A percentile compares a stretch with the other conserved stretches of the same genome.
phyloP scores from a whole-genome alignment of 2,888 invertebrate genomes.

The Myathropa florea region DNA sequence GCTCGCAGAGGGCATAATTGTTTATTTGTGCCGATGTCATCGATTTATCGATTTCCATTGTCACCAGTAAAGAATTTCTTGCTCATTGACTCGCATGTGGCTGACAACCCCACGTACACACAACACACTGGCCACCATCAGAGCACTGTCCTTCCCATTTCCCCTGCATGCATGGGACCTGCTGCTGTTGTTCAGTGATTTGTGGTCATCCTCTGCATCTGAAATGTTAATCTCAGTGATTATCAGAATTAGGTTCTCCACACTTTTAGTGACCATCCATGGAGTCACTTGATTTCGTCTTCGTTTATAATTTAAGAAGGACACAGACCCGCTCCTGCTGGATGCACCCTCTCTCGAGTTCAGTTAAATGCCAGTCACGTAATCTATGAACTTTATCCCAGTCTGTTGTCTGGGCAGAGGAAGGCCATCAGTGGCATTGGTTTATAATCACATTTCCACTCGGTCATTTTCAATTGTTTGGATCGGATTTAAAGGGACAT shows the following conservation, averaged over 20 bases:
- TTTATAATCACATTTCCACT: conserved; percentile 53
- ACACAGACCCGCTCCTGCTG: neutral
- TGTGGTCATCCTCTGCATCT: conserved; percentile 37
- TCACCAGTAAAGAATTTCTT: conserved; percentile 60
- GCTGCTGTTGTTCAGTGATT: conserved; percentile 31
- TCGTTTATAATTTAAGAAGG: conserved; percentile 50
- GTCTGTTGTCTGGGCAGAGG: neutral
- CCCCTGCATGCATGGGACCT: neutral
- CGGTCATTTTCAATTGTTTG: conserved; percentile 62
- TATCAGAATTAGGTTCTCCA: conserved; percentile 61
- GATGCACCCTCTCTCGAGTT: conserved; percentile 11
- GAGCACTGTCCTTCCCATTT: too few species aligned
- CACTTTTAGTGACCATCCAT: conserved; percentile 49
- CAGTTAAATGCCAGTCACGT: conserved; percentile 58
- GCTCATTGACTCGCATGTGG: conserved; percentile 35
- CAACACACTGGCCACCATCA: too few species aligned
- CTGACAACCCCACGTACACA: neutral
- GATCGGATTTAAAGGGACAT: conserved; percentile 58
- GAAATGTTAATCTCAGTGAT: conserved; percentile 52
- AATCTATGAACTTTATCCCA: conserved; percentile 41
- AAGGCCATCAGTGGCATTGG: conserved; percentile 34
- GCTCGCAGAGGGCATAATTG: conserved; percentile 18
- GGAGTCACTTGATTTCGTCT: conserved; percentile 47
- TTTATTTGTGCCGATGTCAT: conserved; percentile 34
- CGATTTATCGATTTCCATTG: conserved; percentile 61